These are phyloP conservation scores for Sciurus niger DNA, from an alignment of 2,113 vertebrate species.

Conservation along the genomic window DNA sequence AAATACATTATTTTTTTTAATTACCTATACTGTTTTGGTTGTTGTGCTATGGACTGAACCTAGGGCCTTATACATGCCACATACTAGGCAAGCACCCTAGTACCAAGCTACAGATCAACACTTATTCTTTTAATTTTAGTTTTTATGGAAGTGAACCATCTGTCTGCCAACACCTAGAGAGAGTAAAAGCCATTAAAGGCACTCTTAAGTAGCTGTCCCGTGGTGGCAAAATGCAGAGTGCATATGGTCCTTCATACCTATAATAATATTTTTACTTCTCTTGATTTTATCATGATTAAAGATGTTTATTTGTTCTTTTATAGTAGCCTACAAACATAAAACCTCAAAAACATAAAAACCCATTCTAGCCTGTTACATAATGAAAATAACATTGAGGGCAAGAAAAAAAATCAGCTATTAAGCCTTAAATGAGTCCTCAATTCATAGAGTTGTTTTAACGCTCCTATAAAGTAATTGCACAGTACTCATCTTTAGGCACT, in stretches of 20 bases:
- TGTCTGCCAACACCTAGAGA: constrained; percentile 45
- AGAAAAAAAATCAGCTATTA: not conserved
- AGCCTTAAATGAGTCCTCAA: not conserved
- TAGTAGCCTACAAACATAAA: not conserved
- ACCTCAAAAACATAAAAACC: not conserved
- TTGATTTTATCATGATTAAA: constrained; percentile 56
- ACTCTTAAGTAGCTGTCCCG: not conserved
- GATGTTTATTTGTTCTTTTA: not conserved
- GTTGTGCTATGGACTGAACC: too few relatives aligned
- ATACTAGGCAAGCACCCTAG: too few relatives aligned
- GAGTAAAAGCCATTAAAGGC: not conserved
- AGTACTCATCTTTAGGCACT: not conserved
- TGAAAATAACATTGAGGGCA: not conserved
- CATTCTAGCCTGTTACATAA: not conserved
- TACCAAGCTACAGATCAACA: too few relatives aligned
- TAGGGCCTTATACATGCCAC: too few relatives aligned
- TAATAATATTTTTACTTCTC: constrained; percentile 53
- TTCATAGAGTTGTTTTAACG: not conserved
- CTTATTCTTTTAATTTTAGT: not conserved
- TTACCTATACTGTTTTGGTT: too few relatives aligned
- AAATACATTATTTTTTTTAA: not conserved
- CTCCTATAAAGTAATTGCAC: not conserved
- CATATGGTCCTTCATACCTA: not conserved
- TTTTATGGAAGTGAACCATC: not conserved
- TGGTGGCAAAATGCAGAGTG: not conserved